Percentiles rank a stretch among this genome's conserved stretches.
phyloP scores from a whole-genome alignment of 2,888 invertebrate species.

The Drosophila longiperda region DNA sequence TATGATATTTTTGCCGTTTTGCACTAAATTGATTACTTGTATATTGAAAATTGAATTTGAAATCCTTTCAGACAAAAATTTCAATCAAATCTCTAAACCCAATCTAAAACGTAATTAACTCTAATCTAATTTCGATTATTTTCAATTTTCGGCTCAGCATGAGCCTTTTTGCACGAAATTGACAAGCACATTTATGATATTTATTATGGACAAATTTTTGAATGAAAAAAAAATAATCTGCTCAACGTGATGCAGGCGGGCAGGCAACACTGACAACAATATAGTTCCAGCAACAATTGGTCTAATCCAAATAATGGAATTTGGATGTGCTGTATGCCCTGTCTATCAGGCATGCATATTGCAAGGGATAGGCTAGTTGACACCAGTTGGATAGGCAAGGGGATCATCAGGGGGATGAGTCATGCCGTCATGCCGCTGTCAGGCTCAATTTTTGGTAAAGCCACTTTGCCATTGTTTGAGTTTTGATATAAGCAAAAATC shows the following conservation, averaged over 20 bases:
- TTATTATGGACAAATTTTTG: slow-evolving; percentile 28
- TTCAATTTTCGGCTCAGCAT: slow-evolving; percentile 21
- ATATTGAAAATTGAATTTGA: not conserved
- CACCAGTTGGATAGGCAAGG: not conserved
- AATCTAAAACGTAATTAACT: slow-evolving; percentile 23
- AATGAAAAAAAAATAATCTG: slow-evolving; percentile 36
- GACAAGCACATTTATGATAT: slow-evolving; percentile 20
- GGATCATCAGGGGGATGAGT: not conserved
- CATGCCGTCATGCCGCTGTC: slow-evolving; percentile 58
- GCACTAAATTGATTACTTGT: not conserved
- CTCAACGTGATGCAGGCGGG: slow-evolving; percentile 19
- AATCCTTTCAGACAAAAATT: not conserved
- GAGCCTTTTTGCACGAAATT: slow-evolving; percentile 3
- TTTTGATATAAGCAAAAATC: slow-evolving; percentile 80
- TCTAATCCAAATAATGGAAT: slow-evolving; percentile 74
- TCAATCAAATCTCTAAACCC: not conserved
- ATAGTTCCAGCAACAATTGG: slow-evolving; percentile 53
- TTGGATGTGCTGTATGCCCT: slow-evolving; percentile 42
- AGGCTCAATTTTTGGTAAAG: slow-evolving; percentile 74
- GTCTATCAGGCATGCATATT: slow-evolving; percentile 40
- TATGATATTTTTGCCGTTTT: not conserved
- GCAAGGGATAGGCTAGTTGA: slow-evolving; percentile 31
- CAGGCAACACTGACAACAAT: slow-evolving; percentile 21
- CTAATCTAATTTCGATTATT: slow-evolving; percentile 21
- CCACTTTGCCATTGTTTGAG: slow-evolving; percentile 76